These are phyloP conservation scores for Tethya wilhelma DNA, from an alignment of 37 sponge, comb jelly and placozoan species.

Conservation along the genomic window DNA sequence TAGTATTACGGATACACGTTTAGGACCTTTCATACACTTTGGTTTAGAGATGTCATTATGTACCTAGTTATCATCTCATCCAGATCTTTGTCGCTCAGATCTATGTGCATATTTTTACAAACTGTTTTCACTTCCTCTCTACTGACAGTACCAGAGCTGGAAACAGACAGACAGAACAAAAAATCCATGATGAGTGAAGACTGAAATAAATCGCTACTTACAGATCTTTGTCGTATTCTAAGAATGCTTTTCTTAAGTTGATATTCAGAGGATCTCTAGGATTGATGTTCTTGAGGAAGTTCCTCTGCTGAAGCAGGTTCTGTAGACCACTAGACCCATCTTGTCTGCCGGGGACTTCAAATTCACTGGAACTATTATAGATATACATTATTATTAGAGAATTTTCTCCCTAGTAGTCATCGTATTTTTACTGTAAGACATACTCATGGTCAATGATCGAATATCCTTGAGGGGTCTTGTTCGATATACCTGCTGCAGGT, in stretches of 20 bases:
- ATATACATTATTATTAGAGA: background rate
- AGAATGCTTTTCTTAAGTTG: conserved; percentile 81
- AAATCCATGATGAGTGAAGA: background rate
- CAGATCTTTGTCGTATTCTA: conserved; percentile 84
- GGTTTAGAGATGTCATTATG: background rate
- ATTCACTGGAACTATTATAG: background rate
- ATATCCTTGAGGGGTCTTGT: conserved; percentile 28
- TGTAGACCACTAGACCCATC: too few species aligned
- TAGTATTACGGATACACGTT: background rate
- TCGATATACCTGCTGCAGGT: conserved; percentile 51
- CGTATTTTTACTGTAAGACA: background rate
- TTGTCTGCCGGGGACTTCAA: too few species aligned
- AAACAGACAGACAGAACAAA: background rate
- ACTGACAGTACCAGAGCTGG: conserved; percentile 58
- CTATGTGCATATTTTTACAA: conserved; percentile 42
- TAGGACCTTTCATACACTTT: background rate
- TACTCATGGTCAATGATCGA: conserved; percentile 56
- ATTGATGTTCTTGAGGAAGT: conserved; percentile 58
- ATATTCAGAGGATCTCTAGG: conserved; percentile 82
- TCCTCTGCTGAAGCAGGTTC: conserved; percentile 54
- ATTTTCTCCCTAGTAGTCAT: background rate
- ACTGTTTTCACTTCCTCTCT: conserved; percentile 42
- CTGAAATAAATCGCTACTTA: conserved; percentile 37
- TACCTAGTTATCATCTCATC: conserved; percentile 63
- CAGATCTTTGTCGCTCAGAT: conserved; percentile 32